Base-by-base conservation (phyloP, 2,888 invertebrate genomes). In the Spicauda simplicius region DNA sequence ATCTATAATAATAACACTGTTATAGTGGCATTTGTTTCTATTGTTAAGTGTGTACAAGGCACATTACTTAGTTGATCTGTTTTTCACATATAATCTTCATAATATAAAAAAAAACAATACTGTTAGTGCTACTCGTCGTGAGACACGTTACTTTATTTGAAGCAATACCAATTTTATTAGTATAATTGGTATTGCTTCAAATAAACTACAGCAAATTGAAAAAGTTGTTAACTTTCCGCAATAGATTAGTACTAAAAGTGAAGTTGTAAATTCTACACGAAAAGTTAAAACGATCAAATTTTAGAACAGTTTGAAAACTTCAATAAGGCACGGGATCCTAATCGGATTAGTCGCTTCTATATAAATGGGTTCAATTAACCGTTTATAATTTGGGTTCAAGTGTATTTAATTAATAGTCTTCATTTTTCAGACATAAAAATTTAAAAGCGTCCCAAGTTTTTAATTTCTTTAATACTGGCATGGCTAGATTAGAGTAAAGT, bases 231-330 rank as follows among this genome's bases (percentile, higher is more conserved):
- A 45, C 45, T 45, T 2, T 14, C 45, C 45, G 14, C 6, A 45
- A 41, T 14, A 2, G n/a, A 11, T 45, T 45, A 45, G n/a, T 45
- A n/a, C n/a, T 45, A n/a, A 45, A 45, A 45, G 7, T 45, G 6
- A n/a, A 45, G 45, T 45, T 45, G n/a, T 7, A 6, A n/a, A 45
- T 45, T n/a, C n/a, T 1, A 45, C 37, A 45, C 45, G 45, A 45
- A 45, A 45, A 45, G n/a, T 45, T 45, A 45, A 0, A n/a, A n/a
- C 41, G 45, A 45, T 45, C 45, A 45, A 45, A 45, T 45, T 45
- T 45, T 45, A 45, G 45, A n/a, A 45, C 45, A n/a, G 45, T 45
- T 45, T 45, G 45, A 6, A 45, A 54, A 20, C 54, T 54, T 54
- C 25, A n/a, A 54, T 16, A 16, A 54, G n/a, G 54, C 25, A 25